These are phyloP conservation scores for Oreochromis spilurus DNA, from an alignment of 2,113 vertebrate species.

Conservation along the genomic window DNA sequence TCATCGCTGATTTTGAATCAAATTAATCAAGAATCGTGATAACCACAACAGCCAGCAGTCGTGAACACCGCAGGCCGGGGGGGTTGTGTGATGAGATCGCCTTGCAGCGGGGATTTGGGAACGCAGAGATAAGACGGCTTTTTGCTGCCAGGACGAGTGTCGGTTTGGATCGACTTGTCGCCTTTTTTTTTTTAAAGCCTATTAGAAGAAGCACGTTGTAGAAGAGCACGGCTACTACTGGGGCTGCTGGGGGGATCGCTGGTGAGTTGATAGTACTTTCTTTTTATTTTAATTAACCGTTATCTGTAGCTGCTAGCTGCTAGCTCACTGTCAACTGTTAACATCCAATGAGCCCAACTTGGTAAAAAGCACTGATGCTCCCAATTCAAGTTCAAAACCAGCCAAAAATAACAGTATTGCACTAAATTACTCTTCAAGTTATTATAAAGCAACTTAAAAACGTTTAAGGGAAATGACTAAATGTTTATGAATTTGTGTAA, in stretches of 20 bases:
- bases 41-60: not conserved
- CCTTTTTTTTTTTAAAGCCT: not conserved
- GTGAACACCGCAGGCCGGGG: not conserved
- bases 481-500: not conserved
- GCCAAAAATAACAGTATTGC: not conserved
- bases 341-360: not conserved
- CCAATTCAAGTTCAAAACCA: not conserved
- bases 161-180: not conserved
- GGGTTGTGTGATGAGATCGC: conserved; percentile 39
- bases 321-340: not conserved
- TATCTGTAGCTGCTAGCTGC: not conserved
- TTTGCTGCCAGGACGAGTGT: not conserved
- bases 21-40: not conserved
- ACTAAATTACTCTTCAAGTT: not conserved
- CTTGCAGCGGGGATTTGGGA: not conserved
- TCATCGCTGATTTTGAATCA: not conserved
- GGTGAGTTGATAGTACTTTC: conserved; percentile 34
- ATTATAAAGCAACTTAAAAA: no score
- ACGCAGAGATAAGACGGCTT: not conserved
- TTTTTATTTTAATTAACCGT: not conserved
- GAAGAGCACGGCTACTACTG: not conserved
- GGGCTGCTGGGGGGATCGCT: not conserved
- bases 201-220: not conserved
- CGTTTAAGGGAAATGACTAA: fast-evolving
- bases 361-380: not conserved